Evolutionary conservation across 35 echinoderm and acorn worm species (phyloP).

Genomic region (Stichopus chloronotus): DNA sequence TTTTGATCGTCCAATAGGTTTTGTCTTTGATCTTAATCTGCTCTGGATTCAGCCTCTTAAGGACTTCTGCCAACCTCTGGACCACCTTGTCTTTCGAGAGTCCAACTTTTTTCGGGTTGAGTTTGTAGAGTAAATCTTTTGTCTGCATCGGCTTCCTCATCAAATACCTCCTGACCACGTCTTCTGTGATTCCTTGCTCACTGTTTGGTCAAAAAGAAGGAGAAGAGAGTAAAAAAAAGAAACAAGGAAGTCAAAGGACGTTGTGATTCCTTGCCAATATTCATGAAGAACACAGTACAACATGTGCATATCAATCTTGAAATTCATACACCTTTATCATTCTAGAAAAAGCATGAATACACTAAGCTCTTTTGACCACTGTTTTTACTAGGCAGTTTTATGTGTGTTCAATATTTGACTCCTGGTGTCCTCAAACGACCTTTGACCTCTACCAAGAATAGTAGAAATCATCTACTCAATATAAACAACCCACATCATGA

Average conservation of each 20-base stretch:
- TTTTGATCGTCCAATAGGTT: constrained; percentile 75
- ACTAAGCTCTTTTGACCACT: too few relatives aligned
- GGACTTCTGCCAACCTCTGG: constrained; percentile 76
- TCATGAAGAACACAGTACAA: too few relatives aligned
- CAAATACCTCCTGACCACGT: constrained; percentile 88
- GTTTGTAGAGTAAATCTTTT: constrained; percentile 92
- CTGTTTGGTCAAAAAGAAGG: constrained; percentile 42
- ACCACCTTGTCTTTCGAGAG: constrained; percentile 77
- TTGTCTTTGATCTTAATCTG: constrained; percentile 86
- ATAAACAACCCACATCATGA: too few relatives aligned
- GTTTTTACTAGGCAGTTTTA: too few relatives aligned
- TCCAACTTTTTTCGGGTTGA: constrained; percentile 90
- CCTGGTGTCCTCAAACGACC: too few relatives aligned
- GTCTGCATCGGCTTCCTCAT: constrained; percentile 98
- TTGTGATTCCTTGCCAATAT: too few relatives aligned
- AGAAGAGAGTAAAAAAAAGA: neutral
- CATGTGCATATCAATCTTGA: too few relatives aligned
- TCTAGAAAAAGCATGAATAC: too few relatives aligned
- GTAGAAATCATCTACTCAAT: too few relatives aligned
- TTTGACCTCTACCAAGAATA: too few relatives aligned
- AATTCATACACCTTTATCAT: too few relatives aligned
- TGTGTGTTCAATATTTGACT: too few relatives aligned
- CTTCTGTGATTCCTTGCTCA: constrained; percentile 88
- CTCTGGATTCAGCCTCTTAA: constrained; percentile 80
- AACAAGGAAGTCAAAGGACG: neutral